A percentile compares a stretch with the other conserved stretches of the same genome.
Evolutionary conservation across 2,113 vertebrate species (phyloP).

Genomic region (Pan troglodytes): NHGRI_mPanTro3-v2.1_pri NC_072415.2:68281501-68282000

Average conservation of each 20-base stretch:
- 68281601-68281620: neutral
- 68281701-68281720: neutral
- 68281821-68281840: neutral
- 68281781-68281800: neutral
- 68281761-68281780: neutral
- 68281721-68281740: neutral
- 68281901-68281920: neutral
- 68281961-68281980: neutral
- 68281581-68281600: neutral
- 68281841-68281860: neutral
- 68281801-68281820: neutral
- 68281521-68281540: neutral
- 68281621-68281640: constrained; percentile 7
- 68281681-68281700: neutral
- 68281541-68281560: neutral
- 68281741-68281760: neutral
- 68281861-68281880: neutral
- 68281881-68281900: neutral
- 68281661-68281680: neutral
- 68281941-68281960: neutral
- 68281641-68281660: neutral
- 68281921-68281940: neutral
- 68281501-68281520: neutral
- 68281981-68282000: neutral
- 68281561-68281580: neutral